Conservation (phyloP, 1,140 invertebrate genomes). For the Dreissena polymorpha region DNA sequence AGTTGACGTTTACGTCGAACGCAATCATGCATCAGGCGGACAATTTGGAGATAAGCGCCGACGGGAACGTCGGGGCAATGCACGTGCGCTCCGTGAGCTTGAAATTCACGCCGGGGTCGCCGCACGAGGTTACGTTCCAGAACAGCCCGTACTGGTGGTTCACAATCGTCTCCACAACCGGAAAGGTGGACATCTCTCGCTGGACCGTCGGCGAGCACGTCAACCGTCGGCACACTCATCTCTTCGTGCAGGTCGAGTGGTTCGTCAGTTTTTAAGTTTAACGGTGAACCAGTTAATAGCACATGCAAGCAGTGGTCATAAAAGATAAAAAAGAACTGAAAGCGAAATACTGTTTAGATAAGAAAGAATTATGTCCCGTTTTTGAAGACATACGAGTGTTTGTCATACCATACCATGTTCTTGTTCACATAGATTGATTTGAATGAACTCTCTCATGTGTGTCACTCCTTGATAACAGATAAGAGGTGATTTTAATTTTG, state of each 20-base stretch:
- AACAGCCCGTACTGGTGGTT: slow-evolving; percentile 54
- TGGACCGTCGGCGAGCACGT: slow-evolving; percentile 56
- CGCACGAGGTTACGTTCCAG: slow-evolving; percentile 50
- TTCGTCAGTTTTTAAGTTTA: slow-evolving; percentile 24
- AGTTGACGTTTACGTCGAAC: slow-evolving; percentile 38
- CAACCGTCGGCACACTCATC: slow-evolving; percentile 46
- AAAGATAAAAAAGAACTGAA: too few relatives aligned
- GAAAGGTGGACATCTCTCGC: slow-evolving; percentile 51
- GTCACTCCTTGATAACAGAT: too few relatives aligned
- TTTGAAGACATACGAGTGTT: too few relatives aligned
- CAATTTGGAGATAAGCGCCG: slow-evolving; percentile 48
- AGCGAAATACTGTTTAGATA: too few relatives aligned
- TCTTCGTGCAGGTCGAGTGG: slow-evolving; percentile 49
- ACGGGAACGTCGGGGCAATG: slow-evolving; percentile 53
- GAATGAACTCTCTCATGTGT: too few relatives aligned
- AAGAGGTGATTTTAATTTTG: too few relatives aligned
- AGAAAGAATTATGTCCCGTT: too few relatives aligned
- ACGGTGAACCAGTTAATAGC: too few relatives aligned
- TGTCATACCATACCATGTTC: too few relatives aligned
- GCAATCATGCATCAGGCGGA: slow-evolving; percentile 49
- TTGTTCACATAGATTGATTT: too few relatives aligned
- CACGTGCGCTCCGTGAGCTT: slow-evolving; percentile 52
- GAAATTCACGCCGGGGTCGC: slow-evolving; percentile 34
- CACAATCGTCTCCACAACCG: slow-evolving; percentile 53
- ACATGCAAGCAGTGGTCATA: too few relatives aligned